Percentiles rank a stretch among this genome's conserved stretches.
Conservation (phyloP, 2,113 vertebrate species). For the Podiceps cristatus region DNA sequence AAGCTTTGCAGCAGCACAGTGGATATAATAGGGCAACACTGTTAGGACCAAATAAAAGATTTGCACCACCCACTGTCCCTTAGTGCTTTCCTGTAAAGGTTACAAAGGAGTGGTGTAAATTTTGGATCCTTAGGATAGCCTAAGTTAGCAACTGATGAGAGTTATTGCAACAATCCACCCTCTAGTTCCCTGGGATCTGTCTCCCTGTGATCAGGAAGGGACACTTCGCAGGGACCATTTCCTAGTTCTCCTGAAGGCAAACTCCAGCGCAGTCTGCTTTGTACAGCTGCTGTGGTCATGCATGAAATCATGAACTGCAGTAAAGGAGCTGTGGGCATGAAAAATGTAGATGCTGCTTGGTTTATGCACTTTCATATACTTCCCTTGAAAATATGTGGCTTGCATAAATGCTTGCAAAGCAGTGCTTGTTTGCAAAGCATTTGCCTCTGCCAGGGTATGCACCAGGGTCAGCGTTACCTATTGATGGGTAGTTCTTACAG, state of each 20-base stretch:
- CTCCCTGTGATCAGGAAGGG: background rate
- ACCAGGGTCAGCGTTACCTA: accelerated
- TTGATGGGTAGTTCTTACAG: background rate
- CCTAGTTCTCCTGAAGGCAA: background rate
- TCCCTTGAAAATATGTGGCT: background rate
- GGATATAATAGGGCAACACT: background rate
- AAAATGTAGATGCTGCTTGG: background rate
- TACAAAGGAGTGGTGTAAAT: background rate
- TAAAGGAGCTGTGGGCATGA: background rate
- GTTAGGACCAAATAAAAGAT: background rate
- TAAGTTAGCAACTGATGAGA: background rate
- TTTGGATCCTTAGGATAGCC: background rate
- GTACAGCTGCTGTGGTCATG: accelerated
- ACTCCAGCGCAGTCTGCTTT: background rate
- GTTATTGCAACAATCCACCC: background rate
- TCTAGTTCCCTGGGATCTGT: background rate
- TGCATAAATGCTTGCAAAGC: background rate
- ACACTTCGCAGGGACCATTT: background rate
- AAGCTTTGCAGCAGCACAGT: background rate
- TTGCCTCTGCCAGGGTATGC: background rate
- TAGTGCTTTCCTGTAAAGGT: background rate
- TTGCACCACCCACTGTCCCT: background rate
- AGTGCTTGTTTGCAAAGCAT: background rate
- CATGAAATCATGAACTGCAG: background rate
- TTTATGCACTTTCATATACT: background rate